These are phyloP conservation scores for Hemichromis elongatus DNA, from an alignment of 2,113 vertebrate genomes.

Conservation along the genomic window DNA sequence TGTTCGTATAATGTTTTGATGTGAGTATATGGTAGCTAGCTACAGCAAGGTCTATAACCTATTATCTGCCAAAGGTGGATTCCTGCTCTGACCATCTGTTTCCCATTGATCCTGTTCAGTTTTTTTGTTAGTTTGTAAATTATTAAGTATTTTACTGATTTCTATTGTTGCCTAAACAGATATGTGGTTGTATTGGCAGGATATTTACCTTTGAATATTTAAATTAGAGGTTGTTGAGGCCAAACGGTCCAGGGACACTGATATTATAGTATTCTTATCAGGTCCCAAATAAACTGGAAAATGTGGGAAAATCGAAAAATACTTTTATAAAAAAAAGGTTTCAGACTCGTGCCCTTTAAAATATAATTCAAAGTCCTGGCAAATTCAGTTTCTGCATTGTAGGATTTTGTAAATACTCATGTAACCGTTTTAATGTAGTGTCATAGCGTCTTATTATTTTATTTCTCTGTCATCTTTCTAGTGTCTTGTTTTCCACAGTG, in stretches of 20 bases:
- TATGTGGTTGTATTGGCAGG: not conserved
- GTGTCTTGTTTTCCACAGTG: not conserved
- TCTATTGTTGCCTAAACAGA: not conserved
- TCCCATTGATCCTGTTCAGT: not conserved
- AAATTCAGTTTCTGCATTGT: not conserved
- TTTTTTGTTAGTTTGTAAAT: not conserved
- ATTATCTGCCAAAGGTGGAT: not conserved
- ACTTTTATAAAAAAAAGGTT: not conserved
- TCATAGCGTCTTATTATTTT: not conserved
- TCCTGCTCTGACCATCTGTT: not conserved
- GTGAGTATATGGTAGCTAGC: not conserved
- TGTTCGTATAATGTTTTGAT: no score
- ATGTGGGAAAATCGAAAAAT: not conserved
- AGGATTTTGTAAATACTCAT: not conserved
- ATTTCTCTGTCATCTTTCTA: not conserved
- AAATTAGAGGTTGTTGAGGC: not conserved
- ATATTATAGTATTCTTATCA: not conserved
- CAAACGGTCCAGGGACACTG: not conserved
- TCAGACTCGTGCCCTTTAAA: not conserved
- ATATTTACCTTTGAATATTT: not conserved
- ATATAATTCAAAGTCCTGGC: not conserved
- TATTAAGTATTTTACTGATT: not conserved
- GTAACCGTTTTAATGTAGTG: not conserved
- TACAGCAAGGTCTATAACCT: not conserved
- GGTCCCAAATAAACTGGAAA: not conserved